Evolutionary conservation across 2,888 invertebrate species (phyloP), one percentile per base, ranked within the genome.

Genomic region (Pocota personata): DNA sequence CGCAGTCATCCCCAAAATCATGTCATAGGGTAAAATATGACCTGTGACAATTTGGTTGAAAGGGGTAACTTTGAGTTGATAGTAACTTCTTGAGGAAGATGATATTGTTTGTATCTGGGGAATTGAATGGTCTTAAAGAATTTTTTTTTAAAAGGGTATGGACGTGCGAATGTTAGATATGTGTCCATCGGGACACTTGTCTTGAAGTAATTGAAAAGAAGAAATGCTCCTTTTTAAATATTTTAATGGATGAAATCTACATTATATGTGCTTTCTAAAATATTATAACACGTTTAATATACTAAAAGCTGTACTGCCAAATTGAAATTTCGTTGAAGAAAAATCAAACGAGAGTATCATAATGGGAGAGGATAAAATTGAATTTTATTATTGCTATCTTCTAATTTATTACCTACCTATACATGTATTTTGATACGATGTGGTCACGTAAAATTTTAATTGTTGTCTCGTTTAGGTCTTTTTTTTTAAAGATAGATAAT

Each of bases 11-110:
- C 66, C 60, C 43, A 35, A 43, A 57, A 73, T 40, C 62, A 40
- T 73, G 73, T 77, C 77, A 78, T 58, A 77, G 50, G 55, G 43
- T 66, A 82, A 82, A 78, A 77, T 78, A 82, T 77, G 71, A 71
- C 48, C 71, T 72, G 82, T 78, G 78, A 82, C 82, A 82, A 82
- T 82, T 77, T 72, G 32, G 57, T 78, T 78, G 78, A 82, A 82
- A 82, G 82, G 82, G 82, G 64, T 82, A 75, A 6, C 16, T 46
- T 52, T 27, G 16, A 12, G 37, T 32, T 30, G 30, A 43, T 64
- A 30, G 14, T 55, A 55, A 14, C 8, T 57, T 30, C 19, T 27
- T 43, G 5, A 4, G 35, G 21, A 40, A 55, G 30, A 52, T 62
- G 50, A 62, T 82, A 77, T 64, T 40, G 76, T 46, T 40, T 2